Percentiles rank a stretch among this genome's conserved stretches.
phyloP scores from a whole-genome alignment of 2,797 vertebrate species.

The Coccyzus lansbergi region DNA sequence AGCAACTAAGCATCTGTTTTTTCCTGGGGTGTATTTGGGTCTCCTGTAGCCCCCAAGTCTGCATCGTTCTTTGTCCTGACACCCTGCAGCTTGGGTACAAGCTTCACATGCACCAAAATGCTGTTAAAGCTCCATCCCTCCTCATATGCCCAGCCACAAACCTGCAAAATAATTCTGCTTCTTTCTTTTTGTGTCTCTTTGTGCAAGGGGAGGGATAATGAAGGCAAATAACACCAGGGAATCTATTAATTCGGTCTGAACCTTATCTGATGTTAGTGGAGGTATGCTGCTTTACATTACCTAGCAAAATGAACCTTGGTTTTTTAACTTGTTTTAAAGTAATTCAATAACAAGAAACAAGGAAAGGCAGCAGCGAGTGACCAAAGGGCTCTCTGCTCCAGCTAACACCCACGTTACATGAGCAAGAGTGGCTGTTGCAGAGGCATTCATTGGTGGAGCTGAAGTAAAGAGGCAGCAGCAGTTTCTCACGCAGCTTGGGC shows the following conservation, averaged over 20 bases:
- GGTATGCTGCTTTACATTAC: background rate
- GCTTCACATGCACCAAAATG: background rate
- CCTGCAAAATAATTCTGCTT: background rate
- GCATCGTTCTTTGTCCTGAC: background rate
- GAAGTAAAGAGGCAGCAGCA: background rate
- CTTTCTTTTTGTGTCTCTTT: background rate
- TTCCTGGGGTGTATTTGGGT: background rate
- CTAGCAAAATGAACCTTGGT: background rate
- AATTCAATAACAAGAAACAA: background rate
- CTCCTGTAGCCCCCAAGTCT: background rate
- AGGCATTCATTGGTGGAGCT: background rate
- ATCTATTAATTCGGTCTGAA: background rate
- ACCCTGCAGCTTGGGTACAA: background rate
- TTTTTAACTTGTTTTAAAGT: background rate
- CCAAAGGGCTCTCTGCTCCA: background rate
- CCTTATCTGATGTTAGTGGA: background rate
- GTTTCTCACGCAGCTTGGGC: background rate
- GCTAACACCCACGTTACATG: fast-evolving
- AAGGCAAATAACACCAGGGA: background rate
- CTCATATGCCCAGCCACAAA: background rate
- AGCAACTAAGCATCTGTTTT: background rate
- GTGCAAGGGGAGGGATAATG: background rate
- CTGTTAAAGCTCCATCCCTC: background rate
- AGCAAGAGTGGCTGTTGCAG: background rate
- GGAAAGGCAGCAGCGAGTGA: background rate